phyloP scores from a whole-genome alignment of 2,113 vertebrate species.

The Rhinichthys klamathensis region DNA sequence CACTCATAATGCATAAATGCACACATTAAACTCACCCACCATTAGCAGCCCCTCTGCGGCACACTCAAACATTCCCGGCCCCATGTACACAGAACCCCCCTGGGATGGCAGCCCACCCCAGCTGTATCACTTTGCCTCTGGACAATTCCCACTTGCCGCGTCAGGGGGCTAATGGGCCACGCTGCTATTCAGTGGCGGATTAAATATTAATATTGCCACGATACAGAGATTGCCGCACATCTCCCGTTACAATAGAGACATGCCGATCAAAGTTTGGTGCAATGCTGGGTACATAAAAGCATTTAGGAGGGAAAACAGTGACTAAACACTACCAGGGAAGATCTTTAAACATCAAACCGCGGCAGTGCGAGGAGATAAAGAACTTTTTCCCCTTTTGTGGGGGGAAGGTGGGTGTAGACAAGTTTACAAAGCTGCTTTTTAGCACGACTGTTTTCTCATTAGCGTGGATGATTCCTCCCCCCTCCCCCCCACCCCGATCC shows the following conservation, averaged over 20 bases:
- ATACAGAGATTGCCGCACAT: conserved; percentile 81
- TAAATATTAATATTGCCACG: conserved; percentile 83
- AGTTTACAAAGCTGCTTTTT: conserved; percentile 73
- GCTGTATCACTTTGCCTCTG: conserved; percentile 81
- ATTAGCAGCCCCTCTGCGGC: conserved; percentile 50
- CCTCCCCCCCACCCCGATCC: conserved; percentile 50
- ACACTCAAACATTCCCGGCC: conserved; percentile 45
- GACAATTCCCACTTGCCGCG: conserved; percentile 81
- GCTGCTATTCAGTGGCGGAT: conserved; percentile 80
- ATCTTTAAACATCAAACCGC: conserved; percentile 73
- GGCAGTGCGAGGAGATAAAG: conserved; percentile 60
- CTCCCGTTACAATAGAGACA: conserved; percentile 78
- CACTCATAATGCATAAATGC: conserved; percentile 1
- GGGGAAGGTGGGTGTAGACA: conserved; percentile 57
- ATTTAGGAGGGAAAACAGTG: conserved; percentile 76
- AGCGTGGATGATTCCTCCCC: conserved; percentile 60
- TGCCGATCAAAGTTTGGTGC: conserved; percentile 77
- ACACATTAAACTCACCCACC: conserved; percentile 10
- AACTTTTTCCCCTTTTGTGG: conserved; percentile 64
- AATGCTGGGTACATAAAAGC: conserved; percentile 75
- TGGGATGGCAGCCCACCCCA: conserved; percentile 68
- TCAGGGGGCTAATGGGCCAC: conserved; percentile 79
- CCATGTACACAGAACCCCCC: conserved; percentile 48
- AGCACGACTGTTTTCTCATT: conserved; percentile 74
- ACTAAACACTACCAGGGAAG: conserved; percentile 72